Conservation (phyloP, 2,113 vertebrate genomes). For the Cololabis saira region DNA sequence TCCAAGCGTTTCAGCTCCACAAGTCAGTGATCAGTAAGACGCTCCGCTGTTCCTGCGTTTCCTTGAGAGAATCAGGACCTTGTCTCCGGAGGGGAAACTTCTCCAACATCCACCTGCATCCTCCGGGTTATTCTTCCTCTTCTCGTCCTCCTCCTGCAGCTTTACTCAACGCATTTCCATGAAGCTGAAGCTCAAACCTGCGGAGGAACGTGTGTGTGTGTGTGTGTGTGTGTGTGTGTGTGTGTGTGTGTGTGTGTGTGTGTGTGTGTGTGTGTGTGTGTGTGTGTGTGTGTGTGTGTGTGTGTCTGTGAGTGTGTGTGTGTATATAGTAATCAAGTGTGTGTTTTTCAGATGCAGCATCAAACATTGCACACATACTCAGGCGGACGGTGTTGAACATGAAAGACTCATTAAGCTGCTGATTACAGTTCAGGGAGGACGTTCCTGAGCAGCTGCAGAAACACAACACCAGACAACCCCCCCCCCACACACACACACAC, state of each 20-base stretch:
- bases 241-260: slow-evolving; percentile 15
- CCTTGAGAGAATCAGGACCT: slow-evolving; percentile 5
- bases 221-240: slow-evolving; percentile 31
- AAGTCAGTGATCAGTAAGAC: slow-evolving; percentile 30
- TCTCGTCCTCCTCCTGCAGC: neutral
- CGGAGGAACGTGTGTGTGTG: slow-evolving; percentile 14
- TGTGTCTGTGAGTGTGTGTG: slow-evolving; percentile 24
- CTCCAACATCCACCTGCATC: slow-evolving; percentile 14
- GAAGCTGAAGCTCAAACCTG: neutral
- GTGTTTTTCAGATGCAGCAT: slow-evolving; percentile 28
- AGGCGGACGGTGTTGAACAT: slow-evolving; percentile 52
- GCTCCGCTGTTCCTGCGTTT: neutral
- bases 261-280: slow-evolving; percentile 29
- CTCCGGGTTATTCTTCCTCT: neutral
- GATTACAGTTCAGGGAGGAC: slow-evolving; percentile 59
- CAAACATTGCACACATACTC: slow-evolving; percentile 31
- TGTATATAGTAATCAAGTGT: slow-evolving; percentile 38
- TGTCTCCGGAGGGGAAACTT: neutral
- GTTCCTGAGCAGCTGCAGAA: slow-evolving; percentile 45
- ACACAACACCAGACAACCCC: slow-evolving; percentile 12
- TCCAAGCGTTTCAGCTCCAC: slow-evolving; percentile 15
- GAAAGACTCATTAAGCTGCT: slow-evolving; percentile 62
- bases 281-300: slow-evolving; percentile 23
- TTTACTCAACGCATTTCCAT: neutral
- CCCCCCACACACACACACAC: too few species aligned